Conservation (phyloP, 1,140 invertebrate species). For the Manduca sexta region DNA sequence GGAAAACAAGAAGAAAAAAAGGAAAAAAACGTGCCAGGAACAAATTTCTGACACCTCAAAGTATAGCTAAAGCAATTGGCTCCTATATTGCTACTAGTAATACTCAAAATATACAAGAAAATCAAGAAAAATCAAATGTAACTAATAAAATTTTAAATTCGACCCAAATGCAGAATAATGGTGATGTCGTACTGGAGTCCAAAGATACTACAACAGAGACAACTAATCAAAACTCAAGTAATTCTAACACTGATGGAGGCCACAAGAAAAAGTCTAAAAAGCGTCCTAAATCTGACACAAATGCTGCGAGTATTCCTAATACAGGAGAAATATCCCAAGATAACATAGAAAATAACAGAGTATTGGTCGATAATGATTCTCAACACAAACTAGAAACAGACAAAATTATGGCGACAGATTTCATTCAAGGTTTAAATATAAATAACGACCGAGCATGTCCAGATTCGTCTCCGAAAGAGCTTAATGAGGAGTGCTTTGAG, state of each 20-base stretch:
- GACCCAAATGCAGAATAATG: too few species aligned
- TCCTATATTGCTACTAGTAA: too few species aligned
- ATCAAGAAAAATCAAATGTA: too few species aligned
- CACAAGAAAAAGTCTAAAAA: conserved; percentile 3
- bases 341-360: not conserved
- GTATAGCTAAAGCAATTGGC: too few species aligned
- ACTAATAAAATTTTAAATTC: too few species aligned
- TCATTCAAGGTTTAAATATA: not conserved
- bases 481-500: not conserved
- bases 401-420: not conserved
- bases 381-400: not conserved
- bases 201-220: not conserved
- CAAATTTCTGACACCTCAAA: too few species aligned
- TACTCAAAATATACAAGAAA: too few species aligned
- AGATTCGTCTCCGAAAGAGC: not conserved
- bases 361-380: not conserved
- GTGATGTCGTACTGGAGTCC: too few species aligned
- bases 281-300: not conserved
- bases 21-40: too few species aligned
- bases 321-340: not conserved
- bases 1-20: too few species aligned
- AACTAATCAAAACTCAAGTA: not conserved
- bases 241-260: not conserved
- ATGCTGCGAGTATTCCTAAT: not conserved
- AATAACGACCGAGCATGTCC: not conserved